Conservation (phyloP, 1,140 invertebrate species). For the Acromyrmex heyeri region DNA sequence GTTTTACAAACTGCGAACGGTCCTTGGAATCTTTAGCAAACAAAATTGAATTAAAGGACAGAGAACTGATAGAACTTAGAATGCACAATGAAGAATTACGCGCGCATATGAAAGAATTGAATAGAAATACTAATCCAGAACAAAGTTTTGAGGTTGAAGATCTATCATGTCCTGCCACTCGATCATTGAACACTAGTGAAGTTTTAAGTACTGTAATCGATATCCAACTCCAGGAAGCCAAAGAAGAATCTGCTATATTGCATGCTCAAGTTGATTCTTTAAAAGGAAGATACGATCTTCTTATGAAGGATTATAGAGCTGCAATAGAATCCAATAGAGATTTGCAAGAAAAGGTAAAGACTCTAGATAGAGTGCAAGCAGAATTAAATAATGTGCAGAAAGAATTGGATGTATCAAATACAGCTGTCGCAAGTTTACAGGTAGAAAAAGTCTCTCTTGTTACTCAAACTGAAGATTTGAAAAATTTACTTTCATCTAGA, state of each 20-base stretch:
- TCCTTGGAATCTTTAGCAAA: constrained; percentile 74
- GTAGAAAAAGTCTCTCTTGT: constrained; percentile 51
- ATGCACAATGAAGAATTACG: constrained; percentile 82
- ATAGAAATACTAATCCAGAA: constrained; percentile 70
- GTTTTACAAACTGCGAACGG: constrained; percentile 75
- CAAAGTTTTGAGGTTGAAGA: constrained; percentile 83
- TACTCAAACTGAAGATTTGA: constrained; percentile 53
- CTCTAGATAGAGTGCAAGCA: constrained; percentile 35
- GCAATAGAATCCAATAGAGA: constrained; percentile 10
- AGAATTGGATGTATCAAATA: constrained; percentile 37
- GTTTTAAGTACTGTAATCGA: constrained; percentile 84
- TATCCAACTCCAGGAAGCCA: constrained; percentile 83
- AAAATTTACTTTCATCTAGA: constrained; percentile 44
- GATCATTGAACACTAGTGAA: constrained; percentile 76
- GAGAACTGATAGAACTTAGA: constrained; percentile 80
- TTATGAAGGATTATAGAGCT: constrained; percentile 25
- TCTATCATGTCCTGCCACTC: neutral
- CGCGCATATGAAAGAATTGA: constrained; percentile 78
- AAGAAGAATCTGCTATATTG: constrained; percentile 77
- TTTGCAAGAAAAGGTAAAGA: constrained; percentile 45
- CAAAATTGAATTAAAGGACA: constrained; percentile 80
- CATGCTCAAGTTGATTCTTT: constrained; percentile 71
- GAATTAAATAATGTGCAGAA: constrained; percentile 43
- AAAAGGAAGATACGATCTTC: constrained; percentile 49
- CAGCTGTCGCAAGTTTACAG: constrained; percentile 45